Conservation (phyloP, 2,113 vertebrate genomes). For the Ranitomeya imitator region DNA sequence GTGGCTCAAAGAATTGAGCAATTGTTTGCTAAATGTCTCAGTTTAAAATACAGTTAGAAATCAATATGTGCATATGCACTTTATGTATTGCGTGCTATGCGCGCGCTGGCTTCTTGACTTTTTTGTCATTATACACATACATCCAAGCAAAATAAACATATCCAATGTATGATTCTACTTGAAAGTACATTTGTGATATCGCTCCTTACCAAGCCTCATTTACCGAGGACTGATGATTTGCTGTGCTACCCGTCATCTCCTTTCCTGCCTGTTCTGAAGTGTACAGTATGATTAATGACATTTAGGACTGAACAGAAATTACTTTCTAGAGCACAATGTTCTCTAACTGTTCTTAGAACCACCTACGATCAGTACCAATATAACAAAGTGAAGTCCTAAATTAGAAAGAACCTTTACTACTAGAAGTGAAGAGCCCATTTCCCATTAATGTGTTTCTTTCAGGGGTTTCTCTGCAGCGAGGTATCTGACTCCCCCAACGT, state of each 20-base stretch:
- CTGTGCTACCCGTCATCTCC: not conserved
- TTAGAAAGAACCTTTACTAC: not conserved
- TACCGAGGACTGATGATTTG: not conserved
- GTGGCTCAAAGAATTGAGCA: too few species aligned
- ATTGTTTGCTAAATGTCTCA: too few species aligned
- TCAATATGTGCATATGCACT: too few species aligned
- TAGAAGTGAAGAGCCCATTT: not conserved
- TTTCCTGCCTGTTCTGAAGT: not conserved
- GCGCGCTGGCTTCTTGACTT: too few species aligned
- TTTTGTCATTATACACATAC: too few species aligned
- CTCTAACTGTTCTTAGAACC: constrained; percentile 3
- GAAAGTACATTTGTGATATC: not conserved
- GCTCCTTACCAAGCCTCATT: not conserved
- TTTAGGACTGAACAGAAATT: not conserved
- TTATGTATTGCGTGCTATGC: too few species aligned
- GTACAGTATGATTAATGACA: not conserved
- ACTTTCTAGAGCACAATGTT: not conserved
- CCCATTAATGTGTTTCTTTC: not conserved
- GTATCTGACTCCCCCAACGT: constrained; percentile 9
- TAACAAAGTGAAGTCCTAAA: constrained; percentile 4
- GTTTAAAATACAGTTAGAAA: too few species aligned
- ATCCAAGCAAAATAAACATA: too few species aligned
- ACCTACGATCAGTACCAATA: constrained; percentile 14
- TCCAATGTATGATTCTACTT: not conserved
- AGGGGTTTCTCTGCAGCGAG: constrained; percentile 6